These are phyloP conservation scores for Clarias pachynema DNA, from an alignment of 2,797 vertebrate species.

Conservation along the genomic window DNA sequence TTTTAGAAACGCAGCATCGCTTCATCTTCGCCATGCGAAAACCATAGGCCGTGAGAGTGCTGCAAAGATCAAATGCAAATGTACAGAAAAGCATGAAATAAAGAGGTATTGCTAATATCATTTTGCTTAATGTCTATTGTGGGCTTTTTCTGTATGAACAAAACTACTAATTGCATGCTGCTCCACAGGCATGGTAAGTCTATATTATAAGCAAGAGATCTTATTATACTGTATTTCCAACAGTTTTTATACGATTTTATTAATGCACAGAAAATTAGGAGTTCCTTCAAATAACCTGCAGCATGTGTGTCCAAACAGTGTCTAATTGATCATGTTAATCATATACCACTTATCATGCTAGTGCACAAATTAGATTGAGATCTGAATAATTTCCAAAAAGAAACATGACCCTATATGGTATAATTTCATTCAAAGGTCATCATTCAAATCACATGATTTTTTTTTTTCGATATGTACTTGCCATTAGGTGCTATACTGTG, in stretches of 20 bases:
- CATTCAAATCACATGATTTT: neutral
- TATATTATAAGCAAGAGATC: neutral
- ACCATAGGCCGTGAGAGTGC: slow-evolving; percentile 26
- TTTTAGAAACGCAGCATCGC: slow-evolving; percentile 57
- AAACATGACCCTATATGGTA: too few relatives aligned
- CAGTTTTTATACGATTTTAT: neutral
- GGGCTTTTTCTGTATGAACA: neutral
- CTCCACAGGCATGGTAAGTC: neutral
- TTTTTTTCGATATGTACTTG: neutral
- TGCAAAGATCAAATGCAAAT: slow-evolving; percentile 41
- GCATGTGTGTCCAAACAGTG: neutral
- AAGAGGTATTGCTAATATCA: neutral
- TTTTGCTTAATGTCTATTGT: neutral
- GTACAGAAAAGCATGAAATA: neutral
- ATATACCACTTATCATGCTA: neutral
- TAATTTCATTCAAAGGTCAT: too few relatives aligned
- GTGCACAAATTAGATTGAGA: neutral
- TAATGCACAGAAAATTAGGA: neutral
- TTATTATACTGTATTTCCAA: neutral
- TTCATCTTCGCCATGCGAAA: slow-evolving; percentile 31
- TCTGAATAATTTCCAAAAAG: neutral
- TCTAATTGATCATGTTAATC: neutral
- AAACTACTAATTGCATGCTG: neutral
- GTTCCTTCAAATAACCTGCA: neutral
- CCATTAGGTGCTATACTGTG: slow-evolving; percentile 11